Evolutionary conservation across 2,113 vertebrate species (phyloP).

Genomic region (Alosa alosa): DNA sequence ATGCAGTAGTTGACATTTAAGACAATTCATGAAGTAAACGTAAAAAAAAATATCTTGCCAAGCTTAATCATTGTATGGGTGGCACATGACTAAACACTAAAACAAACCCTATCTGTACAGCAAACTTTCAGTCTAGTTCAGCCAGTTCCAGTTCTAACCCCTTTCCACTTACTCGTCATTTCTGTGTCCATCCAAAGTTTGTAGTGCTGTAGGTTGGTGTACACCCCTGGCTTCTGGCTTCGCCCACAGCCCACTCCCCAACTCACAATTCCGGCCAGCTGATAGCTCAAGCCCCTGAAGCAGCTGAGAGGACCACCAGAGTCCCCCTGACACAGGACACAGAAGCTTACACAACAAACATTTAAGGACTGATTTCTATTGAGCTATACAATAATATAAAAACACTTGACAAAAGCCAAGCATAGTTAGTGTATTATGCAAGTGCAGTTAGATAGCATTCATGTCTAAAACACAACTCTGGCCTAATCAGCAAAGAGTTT

Average conservation of each 20-base stretch:
- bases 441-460: no score
- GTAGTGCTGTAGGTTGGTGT: constrained; percentile 69
- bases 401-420: not conserved
- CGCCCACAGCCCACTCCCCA: constrained; percentile 83
- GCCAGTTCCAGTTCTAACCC: not conserved
- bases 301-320: constrained; percentile 79
- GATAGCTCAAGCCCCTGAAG: constrained; percentile 56
- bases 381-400: not conserved
- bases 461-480: not conserved
- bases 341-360: not conserved
- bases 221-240: constrained; percentile 73
- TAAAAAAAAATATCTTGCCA: not conserved
- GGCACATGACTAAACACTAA: no score
- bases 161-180: not conserved
- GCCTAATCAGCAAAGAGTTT: not conserved
- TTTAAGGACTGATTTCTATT: not conserved
- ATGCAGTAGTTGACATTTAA: not conserved
- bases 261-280: constrained; percentile 75
- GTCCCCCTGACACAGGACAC: constrained; percentile 71
- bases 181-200: constrained; percentile 66
- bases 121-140: not conserved
- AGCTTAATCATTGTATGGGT: no score
- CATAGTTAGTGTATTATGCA: no score
- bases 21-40: not conserved
- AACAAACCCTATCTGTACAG: not conserved